Evolutionary conservation across 2,113 vertebrate species (phyloP), one percentile per base, ranked within the genome.

Genomic region (Aix galericulata): DNA sequence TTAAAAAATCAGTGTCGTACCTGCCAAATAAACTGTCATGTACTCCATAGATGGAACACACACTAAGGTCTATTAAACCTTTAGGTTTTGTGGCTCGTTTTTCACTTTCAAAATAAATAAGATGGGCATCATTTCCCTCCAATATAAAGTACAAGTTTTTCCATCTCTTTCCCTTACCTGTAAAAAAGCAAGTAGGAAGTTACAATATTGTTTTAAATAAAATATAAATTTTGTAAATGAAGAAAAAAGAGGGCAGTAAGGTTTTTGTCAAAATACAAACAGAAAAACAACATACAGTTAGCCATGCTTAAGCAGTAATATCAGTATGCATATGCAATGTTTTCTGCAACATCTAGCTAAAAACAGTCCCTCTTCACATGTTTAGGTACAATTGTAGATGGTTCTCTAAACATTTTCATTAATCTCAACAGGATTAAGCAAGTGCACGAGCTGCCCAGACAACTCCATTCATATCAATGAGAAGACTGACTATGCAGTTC

Each of bases 91-190:
- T 99, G 96, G 99, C 99, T 98, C 99, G 98, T 96, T 99, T 99
- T 98, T 99, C 99, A 85, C 99, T 99, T 98, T 99, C 99, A 98
- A 99, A 99, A 98, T 99, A 99, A 98, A 99, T 99, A 97, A 99
- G 99, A 89, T 99, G 99, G 83, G 99, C 99, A 68, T 99, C 99
- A 88, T 99, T 99, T 76, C 99, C 99, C 96, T 99, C 99, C 95
- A 99, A 98, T 93, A 99, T 99, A 97, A 99, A 99, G 97, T 99
- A 99, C 67, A 99, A 98, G 96, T 99, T 99, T 97, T 99, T 99
- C 99, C 99, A 99, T 58, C 99, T 97, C 96, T 99, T 99, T 93
- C 99, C 98, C 98, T 99, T 99, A 91, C 99, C 99, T 99, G 90
- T 77, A 90, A 72, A 75, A 64, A 94, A 93, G 86, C 46, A 60